Percentiles rank a stretch among this genome's conserved stretches.
These are phyloP conservation scores for Eumaeus atala DNA, from an alignment of 1,140 invertebrate genomes.

Conservation along the genomic window DNA sequence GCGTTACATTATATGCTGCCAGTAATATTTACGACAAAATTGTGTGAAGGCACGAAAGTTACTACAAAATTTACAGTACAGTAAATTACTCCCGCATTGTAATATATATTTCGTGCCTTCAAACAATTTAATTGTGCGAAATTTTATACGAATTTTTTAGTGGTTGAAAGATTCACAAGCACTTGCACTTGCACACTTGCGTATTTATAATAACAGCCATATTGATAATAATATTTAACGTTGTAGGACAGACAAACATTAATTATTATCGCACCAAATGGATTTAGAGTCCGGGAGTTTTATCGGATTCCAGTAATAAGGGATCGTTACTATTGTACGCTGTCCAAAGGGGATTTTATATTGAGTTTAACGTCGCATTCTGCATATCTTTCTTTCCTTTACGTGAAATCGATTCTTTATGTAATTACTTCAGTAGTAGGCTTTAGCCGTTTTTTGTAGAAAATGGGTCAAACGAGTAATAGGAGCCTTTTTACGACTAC, in stretches of 20 bases:
- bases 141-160: background rate
- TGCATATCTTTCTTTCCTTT: background rate
- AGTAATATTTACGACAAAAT: no score
- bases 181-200: background rate
- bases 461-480: no score
- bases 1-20: no score
- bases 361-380: constrained; percentile 2
- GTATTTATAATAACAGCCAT: constrained; percentile 1
- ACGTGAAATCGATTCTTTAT: background rate
- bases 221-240: background rate
- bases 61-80: no score
- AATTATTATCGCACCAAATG: no score
- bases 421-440: no score
- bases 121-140: background rate
- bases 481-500: no score
- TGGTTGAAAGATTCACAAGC: background rate
- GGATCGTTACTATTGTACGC: background rate
- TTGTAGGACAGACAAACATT: no score
- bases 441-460: no score
- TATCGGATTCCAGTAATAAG: constrained; percentile 6
- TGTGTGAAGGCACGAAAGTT: no score
- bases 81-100: no score
- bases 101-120: no score
- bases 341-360: background rate
- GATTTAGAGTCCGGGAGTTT: background rate